These are phyloP conservation scores for Ramphastos sulfuratus DNA, from an alignment of 2,113 vertebrate genomes.

Conservation along the genomic window DNA sequence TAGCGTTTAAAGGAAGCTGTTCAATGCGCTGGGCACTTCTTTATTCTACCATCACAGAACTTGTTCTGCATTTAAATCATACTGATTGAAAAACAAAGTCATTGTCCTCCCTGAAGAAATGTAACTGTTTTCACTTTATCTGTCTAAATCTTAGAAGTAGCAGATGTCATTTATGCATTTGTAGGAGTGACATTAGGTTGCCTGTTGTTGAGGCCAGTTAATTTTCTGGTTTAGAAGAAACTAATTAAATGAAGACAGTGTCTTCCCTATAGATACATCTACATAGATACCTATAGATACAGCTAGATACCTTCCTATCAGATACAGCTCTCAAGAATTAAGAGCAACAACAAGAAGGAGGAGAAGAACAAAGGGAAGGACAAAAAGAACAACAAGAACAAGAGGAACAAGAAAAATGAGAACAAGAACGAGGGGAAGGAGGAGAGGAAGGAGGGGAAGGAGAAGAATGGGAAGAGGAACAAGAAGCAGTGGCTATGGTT, in stretches of 20 bases:
- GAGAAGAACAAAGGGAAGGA: too few species aligned
- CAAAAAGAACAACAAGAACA: too few species aligned
- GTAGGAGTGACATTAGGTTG: conserved; percentile 11
- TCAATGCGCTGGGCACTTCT: not conserved
- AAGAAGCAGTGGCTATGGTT: not conserved
- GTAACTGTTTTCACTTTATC: conserved; percentile 7
- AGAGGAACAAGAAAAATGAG: not conserved
- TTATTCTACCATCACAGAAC: not conserved
- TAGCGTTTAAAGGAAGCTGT: not conserved
- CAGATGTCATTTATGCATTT: not conserved
- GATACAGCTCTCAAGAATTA: not conserved
- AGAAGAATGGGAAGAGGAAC: not conserved
- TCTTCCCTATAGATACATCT: not conserved
- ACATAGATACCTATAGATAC: too few species aligned
- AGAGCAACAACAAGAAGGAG: not conserved
- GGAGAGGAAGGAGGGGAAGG: not conserved
- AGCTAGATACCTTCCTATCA: not conserved
- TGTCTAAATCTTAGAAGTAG: not conserved
- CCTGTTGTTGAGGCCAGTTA: conserved; percentile 13
- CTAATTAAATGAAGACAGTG: conserved; percentile 24
- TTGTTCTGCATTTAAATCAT: conserved; percentile 34
- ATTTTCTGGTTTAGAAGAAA: conserved; percentile 24
- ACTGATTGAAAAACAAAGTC: not conserved
- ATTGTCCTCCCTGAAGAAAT: not conserved
- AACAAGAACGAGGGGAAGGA: not conserved